Base-by-base conservation (phyloP, 1,140 invertebrate genomes). In the Bombus breviceps region DNA sequence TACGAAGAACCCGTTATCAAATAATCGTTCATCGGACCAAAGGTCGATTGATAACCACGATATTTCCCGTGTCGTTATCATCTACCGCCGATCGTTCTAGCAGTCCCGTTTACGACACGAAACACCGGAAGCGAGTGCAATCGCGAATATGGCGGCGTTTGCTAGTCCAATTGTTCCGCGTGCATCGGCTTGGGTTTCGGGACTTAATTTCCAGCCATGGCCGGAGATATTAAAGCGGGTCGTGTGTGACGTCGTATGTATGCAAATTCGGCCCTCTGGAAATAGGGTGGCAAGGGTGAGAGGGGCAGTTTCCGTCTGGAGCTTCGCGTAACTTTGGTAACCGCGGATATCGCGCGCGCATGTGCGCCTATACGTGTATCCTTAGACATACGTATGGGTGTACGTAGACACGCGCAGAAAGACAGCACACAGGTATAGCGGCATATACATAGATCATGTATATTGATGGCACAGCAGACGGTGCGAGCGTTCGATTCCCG, bases 241-340 rank as follows among this genome's bases (percentile, higher is more conserved):
- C 88, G 92, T 90, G 91, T 94, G 92, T 93, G 93, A 94, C 92
- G 92, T 94, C 92, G 94, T 94, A 94, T 94, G 93, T 94, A 94
- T 94, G 94, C 93, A 94, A 94, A 94, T 94, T 91, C 91, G 85
- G 81, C 87, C 85, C 91, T 90, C 91, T 87, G 81, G 79, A 87
- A 82, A 81, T 71, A 41, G 57, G 72, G 64, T 53, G 69, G 66
- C 39, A 39, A 64, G 37, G 75, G 34, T 28, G 75, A 53, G 47
- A 37, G 34, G 66, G 28, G 81, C 57, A 75, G 91, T 88, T 93
- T 93, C 92, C 92, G 92, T 93, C 91, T 93, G 90, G 88, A 92
- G 89, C 86, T 89, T 91, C 89, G 92, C 91, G 89, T 86, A 90
- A 91, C 92, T 92, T 91, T 87, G 92, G 92, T 91, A 93, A 92